These are phyloP conservation scores for Epinotia bilunana DNA, from an alignment of 2,888 invertebrate genomes.

Conservation along the genomic window DNA sequence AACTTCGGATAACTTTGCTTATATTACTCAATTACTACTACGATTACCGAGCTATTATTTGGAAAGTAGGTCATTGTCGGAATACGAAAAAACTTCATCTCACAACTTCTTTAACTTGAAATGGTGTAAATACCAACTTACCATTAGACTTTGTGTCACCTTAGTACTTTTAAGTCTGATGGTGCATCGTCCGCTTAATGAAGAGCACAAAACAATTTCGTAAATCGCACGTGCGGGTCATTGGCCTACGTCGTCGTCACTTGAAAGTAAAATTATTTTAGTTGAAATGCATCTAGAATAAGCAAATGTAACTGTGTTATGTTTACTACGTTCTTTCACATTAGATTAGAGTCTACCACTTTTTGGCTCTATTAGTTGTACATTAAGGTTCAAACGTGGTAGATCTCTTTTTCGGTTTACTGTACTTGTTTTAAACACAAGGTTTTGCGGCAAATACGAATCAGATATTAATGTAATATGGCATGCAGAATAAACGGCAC, in stretches of 20 bases:
- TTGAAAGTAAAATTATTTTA: too few species aligned
- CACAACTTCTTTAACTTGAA: slow-evolving; percentile 14
- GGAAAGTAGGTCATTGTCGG: slow-evolving; percentile 74
- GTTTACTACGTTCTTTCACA: too few species aligned
- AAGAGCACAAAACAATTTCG: slow-evolving; percentile 5
- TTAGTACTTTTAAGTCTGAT: background rate
- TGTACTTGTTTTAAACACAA: too few species aligned
- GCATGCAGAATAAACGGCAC: background rate
- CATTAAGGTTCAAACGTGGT: too few species aligned
- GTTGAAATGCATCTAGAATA: too few species aligned
- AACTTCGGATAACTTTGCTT: slow-evolving; percentile 55
- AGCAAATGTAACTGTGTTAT: background rate
- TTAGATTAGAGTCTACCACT: too few species aligned
- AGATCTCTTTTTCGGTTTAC: too few species aligned
- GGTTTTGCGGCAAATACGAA: background rate
- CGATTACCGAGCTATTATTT: slow-evolving; percentile 45
- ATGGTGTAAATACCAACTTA: background rate
- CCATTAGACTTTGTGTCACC: background rate
- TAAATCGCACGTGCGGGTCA: slow-evolving; percentile 1
- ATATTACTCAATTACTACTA: slow-evolving; percentile 42
- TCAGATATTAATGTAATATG: background rate
- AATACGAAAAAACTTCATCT: slow-evolving; percentile 18
- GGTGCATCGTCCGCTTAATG: slow-evolving; percentile 13
- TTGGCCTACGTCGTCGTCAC: slow-evolving; percentile 1
- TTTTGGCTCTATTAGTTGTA: too few species aligned